Base-by-base conservation (phyloP, 2,888 invertebrate species). In the Platynereis dumerilii region DNA sequence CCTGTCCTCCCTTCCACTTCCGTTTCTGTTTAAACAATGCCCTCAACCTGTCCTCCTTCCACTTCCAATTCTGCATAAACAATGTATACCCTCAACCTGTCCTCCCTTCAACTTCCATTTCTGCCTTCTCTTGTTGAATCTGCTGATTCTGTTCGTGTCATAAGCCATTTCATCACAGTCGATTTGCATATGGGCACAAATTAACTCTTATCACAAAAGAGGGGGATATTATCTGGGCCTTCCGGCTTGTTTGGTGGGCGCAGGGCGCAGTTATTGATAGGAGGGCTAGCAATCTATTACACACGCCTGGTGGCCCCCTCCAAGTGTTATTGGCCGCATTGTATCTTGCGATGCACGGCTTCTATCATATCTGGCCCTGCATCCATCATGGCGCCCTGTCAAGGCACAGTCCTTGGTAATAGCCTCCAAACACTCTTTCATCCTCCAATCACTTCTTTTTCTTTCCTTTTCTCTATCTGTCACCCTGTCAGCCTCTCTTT, bases 361-460 rank as follows among this genome's bases (percentile, higher is more conserved):
- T 34, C 58, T 58, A 58, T 58, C 58, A 58, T 58, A 58, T 58
- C 58, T 44, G 24, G n/a, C 58, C 20, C 27, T 45, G 27, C 58
- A 58, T 58, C 58, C 22, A 58, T 58, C 57, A 57, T 39, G 22
- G n/a, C 17, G 39, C 57, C 52, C 52, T 24, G 15, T 54, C 26
- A 26, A 24, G 1, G 34, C 20, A 20, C 17, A 34, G n/a, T 1
- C 39, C 57, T 57, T 34, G 34, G 34, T 12, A 34, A 34, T 34
- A 12, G 34, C 34, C 34, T 7, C 12, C 34, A 34, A 34, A 34
- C 34, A 34, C 34, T 34, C 34, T 34, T 34, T 34, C 34, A 34
- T 34, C 34, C 34, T n/a, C 34, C 34, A 34, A 34, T 34, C 34
- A 34, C 34, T 34, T 12, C 34, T 34, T 34, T 34, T 34, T 34